Evolutionary conservation across 2,797 vertebrate species (phyloP).

Genomic region (Peromyscus melanophrys): DNA sequence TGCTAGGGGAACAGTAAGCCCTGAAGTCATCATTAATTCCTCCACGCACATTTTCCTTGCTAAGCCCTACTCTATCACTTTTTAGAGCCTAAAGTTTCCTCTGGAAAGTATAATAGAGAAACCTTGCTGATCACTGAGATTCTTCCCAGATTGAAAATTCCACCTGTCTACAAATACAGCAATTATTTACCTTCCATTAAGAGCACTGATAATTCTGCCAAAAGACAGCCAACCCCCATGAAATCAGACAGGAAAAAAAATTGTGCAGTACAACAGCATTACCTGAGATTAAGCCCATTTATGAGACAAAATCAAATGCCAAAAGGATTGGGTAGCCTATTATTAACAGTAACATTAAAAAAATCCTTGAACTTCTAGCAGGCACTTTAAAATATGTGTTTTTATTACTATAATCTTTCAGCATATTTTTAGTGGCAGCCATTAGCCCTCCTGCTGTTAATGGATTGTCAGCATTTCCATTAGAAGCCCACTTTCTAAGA

Average conservation of each 20-base stretch:
- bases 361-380: slow-evolving; percentile 80
- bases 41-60: background rate
- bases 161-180: slow-evolving; percentile 43
- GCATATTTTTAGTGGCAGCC: slow-evolving; percentile 82
- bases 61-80: background rate
- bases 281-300: slow-evolving; percentile 78
- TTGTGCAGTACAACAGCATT: slow-evolving; percentile 66
- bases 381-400: slow-evolving; percentile 81
- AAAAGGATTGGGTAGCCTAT: slow-evolving; percentile 73
- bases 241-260: slow-evolving; percentile 72
- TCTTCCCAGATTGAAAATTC: slow-evolving; percentile 71
- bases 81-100: slow-evolving; percentile 48
- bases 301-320: slow-evolving; percentile 83
- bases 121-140: slow-evolving; percentile 55
- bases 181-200: slow-evolving; percentile 77
- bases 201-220: slow-evolving; percentile 69
- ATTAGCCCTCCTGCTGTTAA: slow-evolving; percentile 82
- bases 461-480: slow-evolving; percentile 84
- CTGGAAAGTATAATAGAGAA: slow-evolving; percentile 52
- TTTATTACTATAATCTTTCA: slow-evolving; percentile 84
- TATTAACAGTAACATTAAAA: slow-evolving; percentile 81
- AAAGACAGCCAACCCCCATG: slow-evolving; percentile 57
- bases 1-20: background rate
- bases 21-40: background rate
- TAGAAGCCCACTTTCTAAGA: slow-evolving; percentile 79